phyloP scores from a whole-genome alignment of 64 coral and sea anemone genomes.

The Trachythela sp. region DNA sequence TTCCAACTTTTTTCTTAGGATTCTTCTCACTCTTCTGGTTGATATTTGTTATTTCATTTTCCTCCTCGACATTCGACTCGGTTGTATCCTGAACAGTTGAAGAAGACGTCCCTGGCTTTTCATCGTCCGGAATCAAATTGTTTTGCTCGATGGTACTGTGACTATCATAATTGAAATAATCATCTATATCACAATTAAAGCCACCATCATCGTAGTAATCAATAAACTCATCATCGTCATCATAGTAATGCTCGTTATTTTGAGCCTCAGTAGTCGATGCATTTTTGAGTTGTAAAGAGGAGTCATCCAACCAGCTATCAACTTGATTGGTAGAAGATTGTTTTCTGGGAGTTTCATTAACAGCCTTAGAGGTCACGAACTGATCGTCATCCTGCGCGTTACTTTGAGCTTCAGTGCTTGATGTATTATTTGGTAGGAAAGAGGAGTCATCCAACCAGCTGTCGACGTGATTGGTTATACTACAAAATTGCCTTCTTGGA shows the following conservation, averaged over 20 bases:
- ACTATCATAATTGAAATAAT: not conserved
- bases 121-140: not conserved
- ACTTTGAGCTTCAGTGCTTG: not conserved
- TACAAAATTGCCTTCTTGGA: not conserved
- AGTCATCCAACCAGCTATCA: not conserved
- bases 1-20: not conserved
- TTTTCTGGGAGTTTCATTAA: not conserved
- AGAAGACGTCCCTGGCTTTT: not conserved
- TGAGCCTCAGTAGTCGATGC: not conserved
- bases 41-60: not conserved
- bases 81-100: not conserved
- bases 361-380: too few species aligned
- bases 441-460: not conserved
- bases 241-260: not conserved
- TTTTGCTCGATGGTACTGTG: not conserved
- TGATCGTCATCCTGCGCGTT: not conserved
- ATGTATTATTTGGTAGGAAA: not conserved
- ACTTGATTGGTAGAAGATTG: not conserved
- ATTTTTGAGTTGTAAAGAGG: not conserved
- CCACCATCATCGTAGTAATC: constrained; percentile 1
- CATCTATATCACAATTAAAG: constrained; percentile 20
- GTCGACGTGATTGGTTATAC: not conserved
- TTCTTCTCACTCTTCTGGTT: not conserved
- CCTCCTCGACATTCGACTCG: not conserved
- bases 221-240: not conserved